Evolutionary conservation across 2,888 invertebrate species (phyloP), one percentile per base, ranked within the genome.

Genomic region (Allygus modestus): DNA sequence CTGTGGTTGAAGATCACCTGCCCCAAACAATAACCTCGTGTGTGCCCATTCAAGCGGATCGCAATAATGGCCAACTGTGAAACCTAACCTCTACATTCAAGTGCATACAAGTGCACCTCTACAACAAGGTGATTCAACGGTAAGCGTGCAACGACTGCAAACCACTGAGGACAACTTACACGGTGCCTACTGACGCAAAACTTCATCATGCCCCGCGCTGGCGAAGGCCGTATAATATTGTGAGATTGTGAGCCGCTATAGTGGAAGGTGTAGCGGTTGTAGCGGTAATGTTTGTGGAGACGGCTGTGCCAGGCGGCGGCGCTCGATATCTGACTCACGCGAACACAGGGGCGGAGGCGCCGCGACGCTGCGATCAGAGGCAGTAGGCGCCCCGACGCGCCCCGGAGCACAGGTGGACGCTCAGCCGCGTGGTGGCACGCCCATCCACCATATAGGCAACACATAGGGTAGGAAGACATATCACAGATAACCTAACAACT

Each of bases 271-370:
- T 23, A 23, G 54, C 17, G 4, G 77, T 77, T 46, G 77, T 58
- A 58, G 77, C 23, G 46, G 77, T 51, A 37, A 26, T 79, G 79
- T 79, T 33, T 58, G 79, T 79, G 79, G 58, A 20, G 79, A 79
- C 58, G 79, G 31, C 79, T 7, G 79, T 79, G 79, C 79, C 79
- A 33, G 79, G 79, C 58, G 23, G 15, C 17, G 51, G 2, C 79
- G 58, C 20, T 79, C 79, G 79, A 79, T 79, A 79, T 28, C 28
- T 5, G 58, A n/a, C 54, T 79, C 79, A 79, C 79, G 79, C 79
- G 26, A 77, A 37, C 79, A 79, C 7, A 5, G 4, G 26, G 2
- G 1, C 7, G 37, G 26, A 28, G 71, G 12, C 23, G 17, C 26
- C 51, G 17, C 28, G 75, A 17, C 73, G 65, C 31, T 58, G n/a